Base-by-base conservation (phyloP, 1,140 invertebrate genomes). In the Proales similis region DNA sequence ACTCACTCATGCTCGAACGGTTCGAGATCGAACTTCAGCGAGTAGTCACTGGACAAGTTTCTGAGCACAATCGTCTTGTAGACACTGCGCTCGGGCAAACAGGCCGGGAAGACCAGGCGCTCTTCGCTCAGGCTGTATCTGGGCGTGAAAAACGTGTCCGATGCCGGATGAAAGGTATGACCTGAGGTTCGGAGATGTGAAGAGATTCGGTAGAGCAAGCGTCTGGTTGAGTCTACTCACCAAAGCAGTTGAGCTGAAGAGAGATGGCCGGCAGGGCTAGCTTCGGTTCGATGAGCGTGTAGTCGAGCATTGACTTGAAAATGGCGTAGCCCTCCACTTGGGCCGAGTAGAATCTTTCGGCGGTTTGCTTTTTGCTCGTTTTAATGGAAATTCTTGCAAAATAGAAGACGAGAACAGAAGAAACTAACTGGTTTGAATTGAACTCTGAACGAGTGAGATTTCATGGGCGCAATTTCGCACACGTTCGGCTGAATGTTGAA, bases 301-400 rank as follows among this genome's bases (percentile, higher is more conserved):
- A 75, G 60, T 76, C 72, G 45, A 72, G 42, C 51, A 72, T 29
- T 65, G 70, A 72, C 66, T 76, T 76, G 68, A 74, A 76, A 63
- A 66, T 74, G 1, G 69, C 70, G 65, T 64, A 75, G 64, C 70
- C 73, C 62, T 76, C 74, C 29, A 76, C 63, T 48, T 76, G 72
- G 27, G 66, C 65, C 30, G 72, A 72, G 64, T 67, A 76, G 38
- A 75, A 68, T 65, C 72, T 68, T 63, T 74, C 74, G 11, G 70
- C 67, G 19, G 67, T 70, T 64, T 64, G 67, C 73, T 75, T 64
- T n/a, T 70, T 66, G 20, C 9, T 26, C 11, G 26, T 12, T 33
- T 61, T 64, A 65, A 51, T 43, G 9, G 64, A 27, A 42, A 22
- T 33, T 29, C 22, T 45, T 48, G 20, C 32, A 64, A 22, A 30